phyloP scores from a whole-genome alignment of 1,140 invertebrate species.

The Diuraphis noxia region DNA sequence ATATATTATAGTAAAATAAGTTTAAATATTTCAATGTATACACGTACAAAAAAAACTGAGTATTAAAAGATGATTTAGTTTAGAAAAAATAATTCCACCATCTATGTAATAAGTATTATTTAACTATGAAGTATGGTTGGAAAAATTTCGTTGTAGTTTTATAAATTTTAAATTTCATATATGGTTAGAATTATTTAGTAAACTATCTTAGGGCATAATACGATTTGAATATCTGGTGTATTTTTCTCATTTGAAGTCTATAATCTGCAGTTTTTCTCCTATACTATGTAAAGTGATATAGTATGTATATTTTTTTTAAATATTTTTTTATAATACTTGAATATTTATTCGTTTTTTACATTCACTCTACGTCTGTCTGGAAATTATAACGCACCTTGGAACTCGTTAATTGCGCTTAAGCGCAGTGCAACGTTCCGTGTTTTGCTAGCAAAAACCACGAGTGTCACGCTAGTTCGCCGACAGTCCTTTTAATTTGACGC shows the following conservation, averaged over 20 bases:
- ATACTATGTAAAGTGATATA: no score
- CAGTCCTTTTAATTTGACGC: slow-evolving; percentile 44
- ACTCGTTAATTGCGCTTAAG: not conserved
- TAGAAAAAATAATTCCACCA: not conserved
- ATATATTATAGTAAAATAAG: not conserved
- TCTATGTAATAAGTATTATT: no score
- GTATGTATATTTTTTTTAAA: not conserved
- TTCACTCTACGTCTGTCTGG: not conserved
- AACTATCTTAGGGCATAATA: not conserved
- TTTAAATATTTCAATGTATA: not conserved
- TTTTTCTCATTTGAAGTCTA: not conserved
- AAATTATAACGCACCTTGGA: slow-evolving; percentile 17
- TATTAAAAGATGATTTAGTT: not conserved
- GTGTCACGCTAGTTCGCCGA: slow-evolving; percentile 8
- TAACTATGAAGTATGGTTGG: not conserved
- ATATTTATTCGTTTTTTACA: not conserved
- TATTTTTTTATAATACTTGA: not conserved
- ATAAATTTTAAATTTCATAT: not conserved
- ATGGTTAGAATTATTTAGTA: not conserved
- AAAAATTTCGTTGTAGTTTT: not conserved
- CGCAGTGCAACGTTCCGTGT: not conserved
- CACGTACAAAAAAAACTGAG: not conserved
- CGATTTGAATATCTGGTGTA: not conserved
- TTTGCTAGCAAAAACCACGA: slow-evolving; percentile 25
- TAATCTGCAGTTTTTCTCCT: not conserved